Evolutionary conservation across 2,113 vertebrate genomes (phyloP), one percentile per base, ranked within the genome.

Genomic region (Asarcornis scutulata): DNA sequence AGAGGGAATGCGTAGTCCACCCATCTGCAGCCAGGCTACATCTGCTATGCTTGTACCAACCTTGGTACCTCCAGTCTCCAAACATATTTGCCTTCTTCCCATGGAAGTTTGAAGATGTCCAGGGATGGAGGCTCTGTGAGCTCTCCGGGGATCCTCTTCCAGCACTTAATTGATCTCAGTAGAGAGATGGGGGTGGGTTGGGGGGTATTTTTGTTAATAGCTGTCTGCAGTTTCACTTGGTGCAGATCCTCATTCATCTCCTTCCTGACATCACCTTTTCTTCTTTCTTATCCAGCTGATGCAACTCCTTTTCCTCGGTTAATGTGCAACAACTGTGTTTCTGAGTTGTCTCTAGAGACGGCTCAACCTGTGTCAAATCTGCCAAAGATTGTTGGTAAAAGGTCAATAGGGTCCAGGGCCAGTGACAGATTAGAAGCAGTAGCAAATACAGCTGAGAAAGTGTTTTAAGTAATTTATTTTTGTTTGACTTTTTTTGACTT

Each of bases 221-320:
- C 15, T 48, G 1, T 32, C 74, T 83, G 29, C 32, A 60, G 1
- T 72, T 87, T 79, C 11, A 32, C 8, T 67, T 68, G 25, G n/a
- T 78, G 40, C 18, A 40, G 3, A 29, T 55, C 46, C 46, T 22
- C 3, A 0, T 75, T 82, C n/a, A 29, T 78, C 0, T 0, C 4
- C 13, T 11, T 72, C 46, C 78, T 78, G 18, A 18, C 9, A 11
- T 22, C 23, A 34, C 13, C 1, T 79, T 94, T 87, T 85, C 60
- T 34, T 55, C n/a, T 75, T 42, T 64, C 25, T 86, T 64, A 13
- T 7, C 21, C 7, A 23, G 5, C 50, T 83, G 26, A 62, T 71
- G 12, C 4, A 2, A 32, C 22, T 72, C n/a, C 16, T 63, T 81
- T 75, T 85, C 25, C 64, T 63, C 11, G 23, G 29, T 9, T 12